Evolutionary conservation across 2,797 vertebrate species (phyloP).

Genomic region (Bucorvus abyssinicus): DNA sequence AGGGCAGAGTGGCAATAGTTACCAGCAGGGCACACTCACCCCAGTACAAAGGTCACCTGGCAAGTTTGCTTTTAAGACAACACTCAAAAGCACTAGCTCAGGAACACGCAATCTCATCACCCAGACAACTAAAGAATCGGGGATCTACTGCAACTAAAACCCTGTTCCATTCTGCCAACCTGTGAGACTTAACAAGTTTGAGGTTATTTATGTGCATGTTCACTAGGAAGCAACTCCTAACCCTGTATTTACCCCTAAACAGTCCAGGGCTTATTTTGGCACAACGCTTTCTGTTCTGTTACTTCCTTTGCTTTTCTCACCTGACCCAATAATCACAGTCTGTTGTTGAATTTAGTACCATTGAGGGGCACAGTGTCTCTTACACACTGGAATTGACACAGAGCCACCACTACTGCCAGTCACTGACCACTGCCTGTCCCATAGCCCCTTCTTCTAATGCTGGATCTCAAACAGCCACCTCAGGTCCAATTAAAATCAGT

Average conservation of each 20-base stretch:
- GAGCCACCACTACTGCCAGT: neutral
- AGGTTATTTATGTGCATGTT: neutral
- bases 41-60: neutral
- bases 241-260: neutral
- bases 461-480: neutral
- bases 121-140: neutral
- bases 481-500: neutral
- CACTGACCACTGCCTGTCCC: neutral
- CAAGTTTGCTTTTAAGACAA: neutral
- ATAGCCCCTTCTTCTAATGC: neutral
- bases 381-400: neutral
- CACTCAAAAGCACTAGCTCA: neutral
- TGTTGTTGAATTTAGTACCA: neutral
- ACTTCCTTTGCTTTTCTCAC: neutral
- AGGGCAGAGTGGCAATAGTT: accelerated
- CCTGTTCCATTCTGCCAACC: neutral
- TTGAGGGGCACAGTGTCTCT: accelerated
- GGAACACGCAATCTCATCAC: neutral
- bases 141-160: neutral
- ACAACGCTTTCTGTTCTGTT: neutral
- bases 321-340: neutral
- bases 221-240: neutral
- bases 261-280: neutral
- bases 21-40: neutral
- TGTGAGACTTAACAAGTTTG: accelerated